These are phyloP conservation scores for Zaprionus ornatus DNA, from an alignment of 1,140 invertebrate species.

Conservation along the genomic window DNA sequence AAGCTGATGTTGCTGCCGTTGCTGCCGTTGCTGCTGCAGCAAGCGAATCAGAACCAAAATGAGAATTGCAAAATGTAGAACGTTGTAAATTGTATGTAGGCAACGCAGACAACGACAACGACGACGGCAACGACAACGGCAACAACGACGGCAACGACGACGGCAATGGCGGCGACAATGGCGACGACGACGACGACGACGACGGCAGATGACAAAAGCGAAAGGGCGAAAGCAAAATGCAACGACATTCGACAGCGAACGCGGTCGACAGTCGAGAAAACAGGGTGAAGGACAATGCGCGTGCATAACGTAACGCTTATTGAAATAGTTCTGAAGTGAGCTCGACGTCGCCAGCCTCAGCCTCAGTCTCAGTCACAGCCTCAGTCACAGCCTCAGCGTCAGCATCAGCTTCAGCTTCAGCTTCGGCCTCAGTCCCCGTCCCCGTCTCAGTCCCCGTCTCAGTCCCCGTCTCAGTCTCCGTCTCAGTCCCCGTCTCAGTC, in stretches of 20 bases:
- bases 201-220: slow-evolving; percentile 28
- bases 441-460: background rate
- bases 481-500: background rate
- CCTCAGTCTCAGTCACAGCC: slow-evolving; percentile 27
- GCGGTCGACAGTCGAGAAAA: slow-evolving; percentile 53
- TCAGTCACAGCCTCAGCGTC: background rate
- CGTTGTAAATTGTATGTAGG: slow-evolving; percentile 70
- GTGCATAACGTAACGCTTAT: slow-evolving; percentile 72
- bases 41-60: slow-evolving; percentile 58
- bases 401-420: background rate
- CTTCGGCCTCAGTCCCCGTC: background rate
- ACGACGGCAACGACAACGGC: slow-evolving; percentile 22
- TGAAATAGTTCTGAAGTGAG: slow-evolving; percentile 81
- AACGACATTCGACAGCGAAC: slow-evolving; percentile 42
- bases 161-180: background rate
- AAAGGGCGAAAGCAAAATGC: slow-evolving; percentile 27
- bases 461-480: background rate
- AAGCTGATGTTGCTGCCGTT: slow-evolving; percentile 44
- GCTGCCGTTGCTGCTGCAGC: background rate
- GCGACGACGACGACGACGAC: background rate
- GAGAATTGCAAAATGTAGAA: slow-evolving; percentile 70
- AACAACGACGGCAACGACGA: slow-evolving; percentile 1
- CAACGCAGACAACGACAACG: slow-evolving; percentile 18
- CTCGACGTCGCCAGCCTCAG: slow-evolving; percentile 57
- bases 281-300: slow-evolving; percentile 79